Conservation (phyloP, 1,140 invertebrate species). For the Cydia amplana region DNA sequence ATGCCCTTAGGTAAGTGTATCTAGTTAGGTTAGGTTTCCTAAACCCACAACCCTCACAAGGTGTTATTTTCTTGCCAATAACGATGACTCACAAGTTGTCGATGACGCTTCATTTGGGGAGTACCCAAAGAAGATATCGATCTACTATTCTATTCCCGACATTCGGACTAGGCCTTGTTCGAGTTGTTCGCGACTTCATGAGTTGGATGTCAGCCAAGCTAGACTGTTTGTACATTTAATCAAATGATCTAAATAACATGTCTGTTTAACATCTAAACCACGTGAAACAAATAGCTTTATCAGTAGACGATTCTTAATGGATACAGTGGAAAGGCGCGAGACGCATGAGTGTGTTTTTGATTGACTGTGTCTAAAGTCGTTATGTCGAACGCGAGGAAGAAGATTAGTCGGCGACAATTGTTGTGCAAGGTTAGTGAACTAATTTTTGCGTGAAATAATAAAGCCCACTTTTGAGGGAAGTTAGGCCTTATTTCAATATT, state of each 20-base stretch:
- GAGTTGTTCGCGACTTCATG: slow-evolving; percentile 8
- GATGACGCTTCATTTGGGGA: slow-evolving; percentile 38
- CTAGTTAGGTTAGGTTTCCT: too few relatives aligned
- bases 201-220: slow-evolving; percentile 23
- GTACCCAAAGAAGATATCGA: slow-evolving; percentile 40
- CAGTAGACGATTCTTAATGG: slow-evolving; percentile 17
- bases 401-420: slow-evolving; percentile 32
- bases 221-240: slow-evolving; percentile 4
- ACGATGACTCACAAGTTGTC: background rate
- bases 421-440: slow-evolving; percentile 35
- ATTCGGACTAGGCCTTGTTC: slow-evolving; percentile 12
- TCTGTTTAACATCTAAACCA: slow-evolving; percentile 12
- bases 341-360: slow-evolving; percentile 8
- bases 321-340: background rate
- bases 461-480: background rate
- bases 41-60: background rate
- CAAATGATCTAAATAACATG: background rate
- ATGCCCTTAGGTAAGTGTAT: too few relatives aligned
- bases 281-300: background rate
- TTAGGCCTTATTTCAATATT: background rate
- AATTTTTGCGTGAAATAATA: background rate
- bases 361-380: slow-evolving; percentile 21
- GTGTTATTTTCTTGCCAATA: slow-evolving; percentile 9
- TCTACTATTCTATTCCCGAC: slow-evolving; percentile 37
- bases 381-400: slow-evolving; percentile 33